Evolutionary conservation across 2,888 invertebrate genomes (phyloP), one percentile per base, ranked within the genome.

Genomic region (Ornithoptera priamus): DNA sequence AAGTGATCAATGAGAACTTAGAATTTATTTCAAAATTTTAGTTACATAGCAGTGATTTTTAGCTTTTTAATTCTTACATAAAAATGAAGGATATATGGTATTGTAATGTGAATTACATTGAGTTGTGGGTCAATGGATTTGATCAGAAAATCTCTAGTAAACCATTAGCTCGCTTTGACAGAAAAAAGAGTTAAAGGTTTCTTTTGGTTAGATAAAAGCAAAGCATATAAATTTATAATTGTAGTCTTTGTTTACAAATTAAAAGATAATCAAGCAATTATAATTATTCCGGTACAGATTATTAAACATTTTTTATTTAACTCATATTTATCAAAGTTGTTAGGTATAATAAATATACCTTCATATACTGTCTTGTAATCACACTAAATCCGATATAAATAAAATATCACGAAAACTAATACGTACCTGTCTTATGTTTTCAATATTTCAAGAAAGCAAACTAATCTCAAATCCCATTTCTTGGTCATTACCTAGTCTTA

Each of bases 401-500:
- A 12, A 57, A 57, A 57, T 18, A 57, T n/a, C 10, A 57, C 20
- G 6, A 20, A 20, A 20, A 20, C n/a, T 50, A 50, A n/a, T 59
- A 70, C 70, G n/a, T 70, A 70, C 70, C 57, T 58, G 42, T 62
- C 50, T 65, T 66, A 66, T 17, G 18, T 50, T 53, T 8, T 60
- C 53, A 63, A 42, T 67, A 66, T 20, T 7, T 60, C 58, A 20
- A 39, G 17, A 36, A 53, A 63, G 60, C 53, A 60, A 62, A 59
- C 63, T 42, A 67, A 59, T 36, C 18, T 36, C 39, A 62, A 62
- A 50, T 62, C n/a, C 67, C 70, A 70, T 70, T 66, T 66, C 70
- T 67, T 60, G 24, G 66, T 67, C 62, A 64, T 68, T 18, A 63
- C 57, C 50, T 20, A 53, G 50, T 15, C 30, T n/a, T 46, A 57